Percentiles rank a stretch among this genome's conserved stretches.
These are phyloP conservation scores for Anneissia japonica DNA, from an alignment of 35 echinoderm and acorn worm species.

Conservation along the genomic window DNA sequence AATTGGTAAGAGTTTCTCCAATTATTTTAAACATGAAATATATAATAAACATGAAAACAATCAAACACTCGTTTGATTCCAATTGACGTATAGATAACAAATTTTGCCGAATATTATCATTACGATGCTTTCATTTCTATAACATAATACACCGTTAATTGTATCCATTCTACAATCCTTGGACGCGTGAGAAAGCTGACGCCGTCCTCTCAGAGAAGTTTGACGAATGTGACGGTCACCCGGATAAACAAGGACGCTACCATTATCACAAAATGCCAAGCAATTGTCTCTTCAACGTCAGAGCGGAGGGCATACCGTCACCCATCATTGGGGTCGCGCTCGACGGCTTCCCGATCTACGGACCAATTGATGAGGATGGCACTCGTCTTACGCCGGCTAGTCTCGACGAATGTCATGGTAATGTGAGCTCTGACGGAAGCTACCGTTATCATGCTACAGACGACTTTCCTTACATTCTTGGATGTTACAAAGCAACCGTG, in stretches of 20 bases:
- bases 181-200: constrained; percentile 28
- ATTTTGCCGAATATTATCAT: no score
- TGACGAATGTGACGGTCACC: constrained; percentile 74
- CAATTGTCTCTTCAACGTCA: constrained; percentile 41
- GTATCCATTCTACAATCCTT: constrained; percentile 75
- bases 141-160: no score
- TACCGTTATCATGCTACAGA: constrained; percentile 85
- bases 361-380: constrained; percentile 67
- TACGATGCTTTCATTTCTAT: no score
- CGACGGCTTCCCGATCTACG: constrained; percentile 80
- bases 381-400: constrained; percentile 31
- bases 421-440: constrained; percentile 33
- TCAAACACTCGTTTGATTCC: no score
- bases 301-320: constrained; percentile 17
- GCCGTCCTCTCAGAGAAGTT: constrained; percentile 46
- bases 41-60: no score
- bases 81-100: no score
- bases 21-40: no score
- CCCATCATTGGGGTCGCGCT: constrained; percentile 66
- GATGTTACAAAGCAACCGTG: constrained; percentile 49
- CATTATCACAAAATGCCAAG: constrained; percentile 73
- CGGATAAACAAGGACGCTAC: constrained; percentile 33
- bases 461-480: constrained; percentile 88
- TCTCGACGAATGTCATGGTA: constrained; percentile 64
- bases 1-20: no score